phyloP scores from a whole-genome alignment of 2,797 vertebrate species.

The Epinephelus awoara region DNA sequence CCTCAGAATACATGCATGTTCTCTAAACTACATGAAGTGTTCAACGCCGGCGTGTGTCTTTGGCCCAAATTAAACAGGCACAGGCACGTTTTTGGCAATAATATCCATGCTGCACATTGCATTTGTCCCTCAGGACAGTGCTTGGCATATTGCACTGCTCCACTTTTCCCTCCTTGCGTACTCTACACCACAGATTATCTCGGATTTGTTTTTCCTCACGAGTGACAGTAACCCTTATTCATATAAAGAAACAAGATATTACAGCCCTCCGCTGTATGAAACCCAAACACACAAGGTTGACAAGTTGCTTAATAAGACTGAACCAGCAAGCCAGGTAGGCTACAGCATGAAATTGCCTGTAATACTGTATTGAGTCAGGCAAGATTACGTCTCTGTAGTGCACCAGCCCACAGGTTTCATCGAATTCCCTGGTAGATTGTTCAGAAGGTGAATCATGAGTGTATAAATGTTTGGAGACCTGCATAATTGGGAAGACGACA shows the following conservation, averaged over 20 bases:
- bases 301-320: conserved; percentile 19
- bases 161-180: conserved; percentile 51
- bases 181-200: conserved; percentile 29
- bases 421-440: conserved; percentile 17
- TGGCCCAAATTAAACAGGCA: conserved; percentile 50
- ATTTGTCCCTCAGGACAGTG: conserved; percentile 63
- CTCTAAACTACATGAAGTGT: conserved; percentile 20
- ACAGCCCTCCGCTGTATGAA: background rate
- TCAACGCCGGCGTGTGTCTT: conserved; percentile 38
- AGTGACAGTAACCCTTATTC: conserved; percentile 42
- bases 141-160: conserved; percentile 67
- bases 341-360: conserved; percentile 11
- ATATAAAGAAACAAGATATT: conserved; percentile 32
- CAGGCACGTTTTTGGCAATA: conserved; percentile 50
- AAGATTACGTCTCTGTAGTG: conserved; percentile 18
- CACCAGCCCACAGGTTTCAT: conserved; percentile 41
- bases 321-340: background rate
- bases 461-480: conserved; percentile 43
- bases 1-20: conserved; percentile 16
- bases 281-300: conserved; percentile 21
- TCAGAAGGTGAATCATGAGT: conserved; percentile 53
- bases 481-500: conserved; percentile 51
- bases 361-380: conserved; percentile 23
- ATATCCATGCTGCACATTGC: conserved; percentile 49
- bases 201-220: conserved; percentile 27